These are phyloP conservation scores for Pyrgilauda ruficollis DNA, from an alignment of 2,113 vertebrate genomes.

Conservation along the genomic window DNA sequence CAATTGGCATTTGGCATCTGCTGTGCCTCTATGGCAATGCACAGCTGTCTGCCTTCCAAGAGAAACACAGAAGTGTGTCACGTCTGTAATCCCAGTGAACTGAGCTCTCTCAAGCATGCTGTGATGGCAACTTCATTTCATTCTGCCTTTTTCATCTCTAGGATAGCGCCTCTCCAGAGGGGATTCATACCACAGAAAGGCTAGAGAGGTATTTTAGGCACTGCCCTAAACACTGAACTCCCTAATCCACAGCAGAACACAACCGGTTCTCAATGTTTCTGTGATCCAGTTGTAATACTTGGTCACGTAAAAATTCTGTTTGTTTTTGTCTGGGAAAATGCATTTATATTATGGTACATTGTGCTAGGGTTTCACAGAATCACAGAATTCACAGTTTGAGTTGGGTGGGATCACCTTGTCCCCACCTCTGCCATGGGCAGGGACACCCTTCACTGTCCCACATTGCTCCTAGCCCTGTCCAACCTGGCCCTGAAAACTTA, in stretches of 20 bases:
- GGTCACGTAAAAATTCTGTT: neutral
- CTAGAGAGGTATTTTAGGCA: neutral
- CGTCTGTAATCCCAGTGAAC: neutral
- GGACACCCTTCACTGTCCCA: fast-evolving
- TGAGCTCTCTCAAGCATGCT: neutral
- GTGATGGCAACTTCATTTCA: neutral
- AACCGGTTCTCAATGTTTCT: neutral
- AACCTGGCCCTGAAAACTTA: fast-evolving
- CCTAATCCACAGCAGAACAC: neutral
- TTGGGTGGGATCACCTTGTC: neutral
- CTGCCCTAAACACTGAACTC: neutral
- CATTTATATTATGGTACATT: neutral
- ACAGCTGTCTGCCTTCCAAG: slow-evolving; percentile 9
- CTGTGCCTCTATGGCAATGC: neutral
- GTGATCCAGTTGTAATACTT: neutral
- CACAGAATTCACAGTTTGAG: neutral
- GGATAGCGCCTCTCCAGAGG: neutral
- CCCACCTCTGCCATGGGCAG: fast-evolving
- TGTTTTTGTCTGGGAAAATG: neutral
- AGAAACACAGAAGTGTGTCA: neutral
- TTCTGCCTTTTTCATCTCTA: neutral
- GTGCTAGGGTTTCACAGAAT: neutral
- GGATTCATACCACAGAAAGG: neutral
- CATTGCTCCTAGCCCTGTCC: fast-evolving
- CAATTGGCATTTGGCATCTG: slow-evolving; percentile 21